Evolutionary conservation across 2,797 vertebrate species (phyloP).

Genomic region (Crax fasciolata): DNA sequence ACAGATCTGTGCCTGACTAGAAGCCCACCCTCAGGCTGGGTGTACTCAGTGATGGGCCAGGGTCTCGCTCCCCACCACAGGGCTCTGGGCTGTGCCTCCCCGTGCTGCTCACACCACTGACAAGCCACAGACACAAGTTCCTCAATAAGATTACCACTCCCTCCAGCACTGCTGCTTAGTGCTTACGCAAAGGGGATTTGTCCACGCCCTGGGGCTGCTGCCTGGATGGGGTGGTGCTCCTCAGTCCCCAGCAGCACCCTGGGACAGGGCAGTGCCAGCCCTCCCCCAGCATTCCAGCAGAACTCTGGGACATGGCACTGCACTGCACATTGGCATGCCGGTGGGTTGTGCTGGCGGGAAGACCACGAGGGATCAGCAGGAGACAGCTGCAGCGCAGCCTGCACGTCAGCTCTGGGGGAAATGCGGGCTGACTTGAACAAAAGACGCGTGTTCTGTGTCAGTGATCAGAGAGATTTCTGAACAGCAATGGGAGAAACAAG

Average conservation of each 20-base stretch:
- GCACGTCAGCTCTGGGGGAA: background rate
- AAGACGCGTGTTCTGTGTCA: rapidly evolving
- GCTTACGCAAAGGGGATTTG: constrained; percentile 38
- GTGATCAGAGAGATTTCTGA: background rate
- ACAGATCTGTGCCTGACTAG: background rate
- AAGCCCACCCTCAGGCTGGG: rapidly evolving
- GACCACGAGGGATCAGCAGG: background rate
- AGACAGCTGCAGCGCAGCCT: background rate
- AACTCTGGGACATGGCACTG: too few species aligned
- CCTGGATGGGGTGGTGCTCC: background rate
- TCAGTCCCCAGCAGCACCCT: background rate
- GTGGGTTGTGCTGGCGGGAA: too few species aligned
- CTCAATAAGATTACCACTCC: background rate
- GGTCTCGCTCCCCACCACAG: rapidly evolving
- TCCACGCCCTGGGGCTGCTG: background rate
- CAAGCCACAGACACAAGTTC: background rate
- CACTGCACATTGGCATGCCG: too few species aligned
- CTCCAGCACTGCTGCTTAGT: background rate
- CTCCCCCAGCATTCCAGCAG: background rate
- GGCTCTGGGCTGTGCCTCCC: background rate
- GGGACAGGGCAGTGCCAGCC: background rate
- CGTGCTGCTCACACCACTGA: background rate
- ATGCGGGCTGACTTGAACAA: background rate
- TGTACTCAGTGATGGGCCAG: rapidly evolving
- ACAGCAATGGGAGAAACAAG: background rate